Conservation (phyloP, 1,140 invertebrate species). For the Harlomillsia oculata region DNA sequence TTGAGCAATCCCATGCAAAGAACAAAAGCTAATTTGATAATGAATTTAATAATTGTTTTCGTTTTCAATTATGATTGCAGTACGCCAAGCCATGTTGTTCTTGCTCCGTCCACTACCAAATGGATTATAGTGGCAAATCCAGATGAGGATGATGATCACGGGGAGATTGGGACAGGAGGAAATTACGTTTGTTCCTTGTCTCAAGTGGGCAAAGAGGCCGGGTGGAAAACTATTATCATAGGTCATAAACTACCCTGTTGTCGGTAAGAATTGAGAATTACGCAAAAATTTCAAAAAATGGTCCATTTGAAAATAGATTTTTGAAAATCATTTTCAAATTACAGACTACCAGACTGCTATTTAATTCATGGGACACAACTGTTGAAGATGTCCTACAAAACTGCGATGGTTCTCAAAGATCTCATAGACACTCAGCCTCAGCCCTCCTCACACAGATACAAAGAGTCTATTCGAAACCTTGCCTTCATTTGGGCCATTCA, state of each 20-base stretch:
- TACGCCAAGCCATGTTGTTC: constrained; percentile 10
- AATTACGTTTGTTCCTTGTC: constrained; percentile 33
- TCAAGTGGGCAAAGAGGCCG: constrained; percentile 18
- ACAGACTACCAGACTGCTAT: constrained; percentile 30
- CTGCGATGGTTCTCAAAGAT: constrained; percentile 24
- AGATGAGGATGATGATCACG: constrained; percentile 18
- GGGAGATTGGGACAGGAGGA: constrained; percentile 11
- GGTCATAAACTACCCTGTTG: constrained; percentile 29
- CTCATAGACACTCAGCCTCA: constrained; percentile 19
- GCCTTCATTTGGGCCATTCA: constrained; percentile 35
- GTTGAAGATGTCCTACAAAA: constrained; percentile 28
- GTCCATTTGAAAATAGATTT: background rate
- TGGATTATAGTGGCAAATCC: constrained; percentile 34
- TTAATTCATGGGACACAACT: constrained; percentile 28
- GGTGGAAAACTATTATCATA: constrained; percentile 35
- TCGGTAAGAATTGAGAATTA: constrained; percentile 19
- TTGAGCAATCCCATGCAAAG: no score
- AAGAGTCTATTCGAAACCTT: constrained; percentile 31
- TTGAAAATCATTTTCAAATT: no score
- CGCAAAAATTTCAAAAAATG: background rate
- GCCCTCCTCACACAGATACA: constrained; percentile 22
- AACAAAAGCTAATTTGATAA: no score
- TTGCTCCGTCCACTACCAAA: constrained; percentile 17
- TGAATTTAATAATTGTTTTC: no score
- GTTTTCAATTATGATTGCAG: no score